A percentile compares a stretch with the other conserved stretches of the same genome.
phyloP scores from a whole-genome alignment of 2,113 vertebrate genomes.

The Tringa solitaria region DNA sequence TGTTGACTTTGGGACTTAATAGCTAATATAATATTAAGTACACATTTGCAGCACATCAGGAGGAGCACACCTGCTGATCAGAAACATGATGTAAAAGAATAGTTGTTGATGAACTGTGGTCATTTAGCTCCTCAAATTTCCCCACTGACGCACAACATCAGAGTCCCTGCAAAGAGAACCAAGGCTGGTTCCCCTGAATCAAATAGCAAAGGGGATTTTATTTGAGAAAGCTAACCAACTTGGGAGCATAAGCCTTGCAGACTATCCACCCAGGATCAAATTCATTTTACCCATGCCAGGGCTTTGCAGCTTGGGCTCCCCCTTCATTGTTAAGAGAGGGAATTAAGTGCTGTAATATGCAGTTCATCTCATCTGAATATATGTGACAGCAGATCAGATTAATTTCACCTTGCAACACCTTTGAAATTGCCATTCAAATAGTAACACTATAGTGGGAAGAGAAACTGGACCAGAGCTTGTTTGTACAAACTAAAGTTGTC shows the following conservation, averaged over 20 bases:
- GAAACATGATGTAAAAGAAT: neutral
- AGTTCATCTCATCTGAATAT: neutral
- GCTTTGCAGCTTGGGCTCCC: neutral
- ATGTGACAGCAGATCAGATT: neutral
- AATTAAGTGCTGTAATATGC: neutral
- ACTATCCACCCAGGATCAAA: neutral
- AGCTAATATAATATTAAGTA: conserved; percentile 56
- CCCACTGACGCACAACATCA: neutral
- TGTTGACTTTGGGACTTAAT: conserved; percentile 62
- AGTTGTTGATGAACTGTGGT: conserved; percentile 25
- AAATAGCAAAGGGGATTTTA: neutral
- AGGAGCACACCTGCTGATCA: conserved; percentile 46
- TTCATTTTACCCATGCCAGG: neutral
- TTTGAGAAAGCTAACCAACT: neutral
- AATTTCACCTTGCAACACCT: neutral
- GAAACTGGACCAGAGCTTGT: neutral
- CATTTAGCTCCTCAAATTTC: conserved; percentile 41
- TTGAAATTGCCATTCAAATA: neutral
- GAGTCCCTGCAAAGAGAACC: neutral
- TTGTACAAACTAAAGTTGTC: neutral
- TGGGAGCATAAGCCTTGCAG: neutral
- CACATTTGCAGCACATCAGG: conserved; percentile 54
- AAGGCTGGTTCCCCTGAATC: neutral
- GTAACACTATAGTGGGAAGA: neutral
- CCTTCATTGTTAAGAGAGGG: neutral